Evolutionary conservation across 2,113 vertebrate species (phyloP), one percentile per base, ranked within the genome.

Genomic region (Pterocles orientalis): DNA sequence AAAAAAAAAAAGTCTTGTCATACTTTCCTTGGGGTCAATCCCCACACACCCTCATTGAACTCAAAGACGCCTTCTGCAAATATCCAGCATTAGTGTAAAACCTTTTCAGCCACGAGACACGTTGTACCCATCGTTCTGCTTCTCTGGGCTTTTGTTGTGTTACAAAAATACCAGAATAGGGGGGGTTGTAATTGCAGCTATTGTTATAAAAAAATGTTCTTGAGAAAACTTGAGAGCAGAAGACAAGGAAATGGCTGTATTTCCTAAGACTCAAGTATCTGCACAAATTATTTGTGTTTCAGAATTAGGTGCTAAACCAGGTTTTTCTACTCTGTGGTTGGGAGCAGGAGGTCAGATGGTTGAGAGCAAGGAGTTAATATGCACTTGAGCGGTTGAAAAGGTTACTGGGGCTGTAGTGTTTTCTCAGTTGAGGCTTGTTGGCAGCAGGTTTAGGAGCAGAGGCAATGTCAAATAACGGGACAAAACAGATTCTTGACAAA

Each of bases 401-500:
- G 73, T 94, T 71, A 50, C 17, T 50, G 71, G 62, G 80, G 45
- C 57, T 92, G 24, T 62, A 68, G 29, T 62, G 18, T 92, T 95
- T 92, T 79, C 66, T 75, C 47, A 65, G n/a, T 91, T 71, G 61
- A 87, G 69, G 54, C 72, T 90, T 56, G 8, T 69, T 95, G 82
- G 79, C 86, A 95, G 85, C 72, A 69, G 58, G n/a, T 80, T 82
- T 96, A 91, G 26, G 41, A 94, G 62, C 69, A 92, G 76, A 92
- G 69, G 75, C 71, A 34, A 75, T 81, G 56, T 92, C 82, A 88
- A 94, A 89, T 84, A 95, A 86, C 31, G 53, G 73, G 64, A 76
- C 75, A 72, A 86, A 92, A 10, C 71, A 75, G 58, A 73, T 92
- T 84, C 68, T 94, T 94, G 68, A 92, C 36, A 53, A 65, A 60